phyloP scores from a whole-genome alignment of 2,888 invertebrate species.

The Acleris laterana region DNA sequence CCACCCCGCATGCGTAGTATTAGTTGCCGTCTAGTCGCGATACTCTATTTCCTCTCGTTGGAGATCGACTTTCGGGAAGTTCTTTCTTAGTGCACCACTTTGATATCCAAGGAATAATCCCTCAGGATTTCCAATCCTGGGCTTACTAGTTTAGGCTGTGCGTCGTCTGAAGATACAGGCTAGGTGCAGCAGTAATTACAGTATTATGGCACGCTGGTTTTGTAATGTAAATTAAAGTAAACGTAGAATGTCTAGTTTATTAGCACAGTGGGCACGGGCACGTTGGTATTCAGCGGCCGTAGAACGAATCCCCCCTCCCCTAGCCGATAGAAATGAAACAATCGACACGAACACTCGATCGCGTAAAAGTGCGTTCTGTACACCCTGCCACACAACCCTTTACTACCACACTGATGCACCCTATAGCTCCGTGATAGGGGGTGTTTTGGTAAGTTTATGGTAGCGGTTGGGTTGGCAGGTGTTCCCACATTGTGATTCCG shows the following conservation, averaged over 20 bases:
- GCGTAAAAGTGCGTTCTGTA: slow-evolving; percentile 32
- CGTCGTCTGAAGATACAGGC: not conserved
- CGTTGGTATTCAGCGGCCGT: slow-evolving; percentile 25
- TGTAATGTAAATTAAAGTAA: slow-evolving; percentile 15
- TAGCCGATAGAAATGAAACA: slow-evolving; percentile 34
- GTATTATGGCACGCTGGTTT: too few relatives aligned
- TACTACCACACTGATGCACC: not conserved
- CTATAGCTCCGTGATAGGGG: not conserved
- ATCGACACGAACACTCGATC: slow-evolving; percentile 34
- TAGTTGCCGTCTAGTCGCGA: too few relatives aligned
- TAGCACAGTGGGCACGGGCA: slow-evolving; percentile 9
- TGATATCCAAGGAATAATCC: too few relatives aligned
- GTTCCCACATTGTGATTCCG: slow-evolving; percentile 32
- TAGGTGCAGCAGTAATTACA: too few relatives aligned
- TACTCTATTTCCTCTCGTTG: too few relatives aligned
- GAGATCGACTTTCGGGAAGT: too few relatives aligned
- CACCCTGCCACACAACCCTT: slow-evolving; percentile 2
- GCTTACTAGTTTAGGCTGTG: not conserved
- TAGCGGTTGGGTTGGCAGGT: not conserved
- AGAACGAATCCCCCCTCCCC: slow-evolving; percentile 1
- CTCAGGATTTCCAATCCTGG: too few relatives aligned
- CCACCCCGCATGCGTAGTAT: too few relatives aligned
- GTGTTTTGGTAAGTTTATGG: not conserved
- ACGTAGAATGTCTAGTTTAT: slow-evolving; percentile 14
- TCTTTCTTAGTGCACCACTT: too few relatives aligned